phyloP scores from a whole-genome alignment of 2,888 invertebrate genomes.

The Tolmerus cingulatus region DNA sequence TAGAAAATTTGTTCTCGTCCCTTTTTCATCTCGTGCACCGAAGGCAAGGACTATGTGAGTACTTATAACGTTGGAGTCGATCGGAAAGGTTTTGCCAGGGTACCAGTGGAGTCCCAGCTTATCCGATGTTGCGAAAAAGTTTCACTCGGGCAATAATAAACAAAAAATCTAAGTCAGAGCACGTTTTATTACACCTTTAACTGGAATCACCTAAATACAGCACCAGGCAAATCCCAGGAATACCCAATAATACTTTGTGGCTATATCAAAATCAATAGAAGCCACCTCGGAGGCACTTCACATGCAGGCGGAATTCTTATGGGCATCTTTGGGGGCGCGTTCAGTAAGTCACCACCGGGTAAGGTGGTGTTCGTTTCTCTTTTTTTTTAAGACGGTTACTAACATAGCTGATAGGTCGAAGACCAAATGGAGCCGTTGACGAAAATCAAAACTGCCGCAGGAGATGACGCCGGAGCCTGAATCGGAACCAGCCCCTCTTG shows the following conservation, averaged over 20 bases:
- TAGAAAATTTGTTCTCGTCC: background rate
- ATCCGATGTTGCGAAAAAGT: background rate
- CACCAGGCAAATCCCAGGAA: constrained; percentile 16
- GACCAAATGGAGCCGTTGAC: constrained; percentile 18
- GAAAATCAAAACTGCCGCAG: constrained; percentile 23
- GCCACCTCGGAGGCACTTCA: background rate
- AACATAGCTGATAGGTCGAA: constrained; percentile 13
- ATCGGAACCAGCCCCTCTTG: background rate
- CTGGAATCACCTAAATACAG: constrained; percentile 18
- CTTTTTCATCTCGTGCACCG: background rate
- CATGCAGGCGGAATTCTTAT: constrained; percentile 17
- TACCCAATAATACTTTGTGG: constrained; percentile 32
- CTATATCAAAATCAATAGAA: constrained; percentile 37
- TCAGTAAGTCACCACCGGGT: background rate
- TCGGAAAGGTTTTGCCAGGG: background rate
- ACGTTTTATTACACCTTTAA: constrained; percentile 27
- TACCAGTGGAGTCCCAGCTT: background rate
- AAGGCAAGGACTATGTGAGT: background rate
- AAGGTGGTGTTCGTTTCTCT: background rate
- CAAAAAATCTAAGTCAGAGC: constrained; percentile 17
- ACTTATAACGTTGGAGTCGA: background rate
- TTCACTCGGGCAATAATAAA: background rate
- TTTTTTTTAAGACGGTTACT: background rate
- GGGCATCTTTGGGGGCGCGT: background rate
- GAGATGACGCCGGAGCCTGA: background rate